Evolutionary conservation across 2,888 invertebrate genomes (phyloP).

Genomic region (Leptinotarsa juncta): DNA sequence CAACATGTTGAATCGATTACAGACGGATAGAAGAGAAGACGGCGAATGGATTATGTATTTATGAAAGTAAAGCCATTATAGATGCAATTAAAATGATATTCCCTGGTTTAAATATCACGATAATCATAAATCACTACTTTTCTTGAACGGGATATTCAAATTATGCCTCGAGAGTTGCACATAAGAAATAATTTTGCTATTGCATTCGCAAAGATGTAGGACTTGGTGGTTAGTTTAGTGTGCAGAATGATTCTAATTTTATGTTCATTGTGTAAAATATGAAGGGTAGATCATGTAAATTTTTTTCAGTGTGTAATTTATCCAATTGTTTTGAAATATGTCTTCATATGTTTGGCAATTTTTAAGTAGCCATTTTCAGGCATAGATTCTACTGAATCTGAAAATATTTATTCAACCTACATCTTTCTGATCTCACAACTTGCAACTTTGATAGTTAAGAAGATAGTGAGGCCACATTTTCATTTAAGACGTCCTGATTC

Average conservation of each 20-base stretch:
- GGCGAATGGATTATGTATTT: not conserved
- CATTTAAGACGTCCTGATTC: no score
- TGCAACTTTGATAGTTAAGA: no score
- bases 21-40: not conserved
- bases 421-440: no score
- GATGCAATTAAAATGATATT: slow-evolving; percentile 10
- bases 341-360: no score
- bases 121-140: slow-evolving; percentile 12
- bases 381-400: no score
- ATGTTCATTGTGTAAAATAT: not conserved
- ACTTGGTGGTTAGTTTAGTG: not conserved
- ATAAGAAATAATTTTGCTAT: slow-evolving; percentile 7
- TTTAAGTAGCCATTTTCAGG: no score
- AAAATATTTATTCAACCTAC: no score
- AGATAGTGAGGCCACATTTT: no score
- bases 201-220: not conserved
- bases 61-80: slow-evolving; percentile 4
- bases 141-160: slow-evolving; percentile 3
- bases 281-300: not conserved
- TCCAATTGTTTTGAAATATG: no score
- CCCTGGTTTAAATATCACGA: slow-evolving; percentile 9
- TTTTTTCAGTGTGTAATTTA: no score
- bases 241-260: not conserved
- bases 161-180: slow-evolving; percentile 1
- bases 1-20: not conserved